Evolutionary conservation across 92 coral and sea anemone species (phyloP).

Genomic region (Siderastrea radians): DNA sequence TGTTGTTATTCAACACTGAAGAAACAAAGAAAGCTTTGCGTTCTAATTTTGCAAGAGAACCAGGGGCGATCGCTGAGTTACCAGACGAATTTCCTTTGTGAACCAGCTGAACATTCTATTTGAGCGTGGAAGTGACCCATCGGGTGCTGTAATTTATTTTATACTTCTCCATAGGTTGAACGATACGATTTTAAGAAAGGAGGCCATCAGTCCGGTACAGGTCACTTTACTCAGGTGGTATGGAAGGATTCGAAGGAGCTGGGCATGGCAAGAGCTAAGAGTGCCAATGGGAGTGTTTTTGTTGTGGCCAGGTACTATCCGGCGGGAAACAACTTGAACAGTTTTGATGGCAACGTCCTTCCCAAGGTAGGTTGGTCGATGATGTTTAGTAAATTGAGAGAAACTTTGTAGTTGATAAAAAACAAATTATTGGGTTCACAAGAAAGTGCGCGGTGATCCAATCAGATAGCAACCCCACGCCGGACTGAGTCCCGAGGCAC

Average conservation of each 20-base stretch:
- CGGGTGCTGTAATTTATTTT: neutral
- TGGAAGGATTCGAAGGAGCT: conserved; percentile 92
- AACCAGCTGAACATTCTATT: no score
- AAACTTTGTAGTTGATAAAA: no score
- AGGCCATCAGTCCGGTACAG: conserved; percentile 69
- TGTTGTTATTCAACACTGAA: no score
- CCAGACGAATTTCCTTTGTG: no score
- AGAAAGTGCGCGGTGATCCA: no score
- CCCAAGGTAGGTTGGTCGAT: conserved; percentile 65
- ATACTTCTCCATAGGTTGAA: neutral
- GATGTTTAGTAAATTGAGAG: neutral
- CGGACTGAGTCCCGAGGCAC: no score
- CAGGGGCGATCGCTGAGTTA: no score
- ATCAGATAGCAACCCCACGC: no score
- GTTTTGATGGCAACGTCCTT: conserved; percentile 79
- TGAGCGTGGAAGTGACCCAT: no score
- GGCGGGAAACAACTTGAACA: conserved; percentile 81
- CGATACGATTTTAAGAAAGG: conserved; percentile 68
- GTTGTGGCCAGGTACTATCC: conserved; percentile 95
- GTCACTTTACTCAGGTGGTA: conserved; percentile 78
- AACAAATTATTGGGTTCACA: no score
- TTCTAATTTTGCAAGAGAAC: no score
- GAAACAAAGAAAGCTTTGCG: no score
- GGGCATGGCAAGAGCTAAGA: conserved; percentile 89
- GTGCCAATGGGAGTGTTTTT: conserved; percentile 79